phyloP scores from a whole-genome alignment of 2,888 invertebrate species.

The Portevinia maculata region DNA sequence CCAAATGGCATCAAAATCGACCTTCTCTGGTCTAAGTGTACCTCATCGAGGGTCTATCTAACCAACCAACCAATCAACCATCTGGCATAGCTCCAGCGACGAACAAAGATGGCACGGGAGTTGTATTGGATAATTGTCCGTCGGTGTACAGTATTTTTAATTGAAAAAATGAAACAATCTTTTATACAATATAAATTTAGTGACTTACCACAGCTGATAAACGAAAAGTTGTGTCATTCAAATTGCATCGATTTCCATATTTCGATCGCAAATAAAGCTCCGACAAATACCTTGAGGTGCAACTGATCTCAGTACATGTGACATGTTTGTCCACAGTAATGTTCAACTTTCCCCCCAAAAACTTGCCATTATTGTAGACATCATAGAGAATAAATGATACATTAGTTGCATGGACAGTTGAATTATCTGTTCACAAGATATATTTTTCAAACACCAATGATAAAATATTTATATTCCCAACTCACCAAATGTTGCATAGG shows the following conservation, averaged over 20 bases:
- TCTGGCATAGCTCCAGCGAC: no score
- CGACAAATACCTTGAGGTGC: slow-evolving; percentile 76
- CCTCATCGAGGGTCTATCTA: no score
- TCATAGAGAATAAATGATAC: slow-evolving; percentile 77
- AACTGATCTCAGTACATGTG: slow-evolving; percentile 74
- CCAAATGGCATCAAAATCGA: no score
- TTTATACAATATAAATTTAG: neutral
- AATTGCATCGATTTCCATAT: slow-evolving; percentile 77
- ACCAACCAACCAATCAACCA: no score
- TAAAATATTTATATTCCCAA: neutral
- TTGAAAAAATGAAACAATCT: no score
- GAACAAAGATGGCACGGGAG: no score
- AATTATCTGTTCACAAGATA: slow-evolving; percentile 10
- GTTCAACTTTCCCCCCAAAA: slow-evolving; percentile 80
- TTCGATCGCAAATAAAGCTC: slow-evolving; percentile 76
- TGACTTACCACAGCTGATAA: slow-evolving; percentile 78
- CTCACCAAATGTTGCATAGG: slow-evolving; percentile 74
- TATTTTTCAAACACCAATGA: neutral
- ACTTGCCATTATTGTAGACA: slow-evolving; percentile 81
- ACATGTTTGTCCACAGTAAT: slow-evolving; percentile 78
- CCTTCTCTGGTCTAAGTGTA: no score
- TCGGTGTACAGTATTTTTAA: no score
- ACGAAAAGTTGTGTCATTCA: slow-evolving; percentile 78
- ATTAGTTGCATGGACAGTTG: neutral
- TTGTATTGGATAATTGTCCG: no score